A percentile compares a stretch with the other conserved stretches of the same genome.
Evolutionary conservation across 1,140 invertebrate genomes (phyloP).

Genomic region (Leucophenga varia): DNA sequence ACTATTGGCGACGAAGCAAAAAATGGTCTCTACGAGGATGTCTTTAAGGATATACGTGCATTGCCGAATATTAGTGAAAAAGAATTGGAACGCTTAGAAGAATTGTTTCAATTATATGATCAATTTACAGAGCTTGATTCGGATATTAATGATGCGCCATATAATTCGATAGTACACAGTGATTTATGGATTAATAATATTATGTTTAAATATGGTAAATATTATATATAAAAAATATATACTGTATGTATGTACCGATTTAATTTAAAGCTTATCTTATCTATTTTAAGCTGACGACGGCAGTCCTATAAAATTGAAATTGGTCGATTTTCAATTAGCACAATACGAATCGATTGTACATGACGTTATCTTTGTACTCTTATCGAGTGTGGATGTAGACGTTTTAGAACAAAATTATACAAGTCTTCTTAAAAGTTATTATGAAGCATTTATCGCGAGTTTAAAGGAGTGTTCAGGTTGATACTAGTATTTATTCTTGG

Average conservation of each 20-base stretch:
- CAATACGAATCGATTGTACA: conserved; percentile 59
- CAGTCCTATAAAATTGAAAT: conserved; percentile 58
- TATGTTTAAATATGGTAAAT: conserved; percentile 56
- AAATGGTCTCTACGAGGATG: conserved; percentile 28
- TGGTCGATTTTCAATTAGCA: conserved; percentile 66
- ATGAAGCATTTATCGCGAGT: conserved; percentile 55
- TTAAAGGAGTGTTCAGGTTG: conserved; percentile 33
- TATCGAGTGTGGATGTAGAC: conserved; percentile 58
- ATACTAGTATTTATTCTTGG: conserved; percentile 20
- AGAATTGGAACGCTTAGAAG: conserved; percentile 11
- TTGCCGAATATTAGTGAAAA: conserved; percentile 24
- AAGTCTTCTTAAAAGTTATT: conserved; percentile 60
- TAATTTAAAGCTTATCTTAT: background rate
- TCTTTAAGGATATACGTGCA: conserved; percentile 25
- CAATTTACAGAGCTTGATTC: conserved; percentile 17
- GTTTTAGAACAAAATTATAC: conserved; percentile 56
- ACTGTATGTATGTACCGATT: background rate
- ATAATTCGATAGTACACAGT: conserved; percentile 60
- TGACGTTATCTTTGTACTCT: conserved; percentile 63
- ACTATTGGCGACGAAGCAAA: conserved; percentile 27
- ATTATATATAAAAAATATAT: no score
- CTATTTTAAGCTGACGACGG: conserved; percentile 25
- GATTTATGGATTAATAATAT: conserved; percentile 69
- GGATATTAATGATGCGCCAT: conserved; percentile 36
- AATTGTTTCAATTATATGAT: conserved; percentile 29